A percentile compares a stretch with the other conserved stretches of the same genome.
Conservation (phyloP, 35 echinoderm and acorn worm species). For the Chiridota heheva region DNA sequence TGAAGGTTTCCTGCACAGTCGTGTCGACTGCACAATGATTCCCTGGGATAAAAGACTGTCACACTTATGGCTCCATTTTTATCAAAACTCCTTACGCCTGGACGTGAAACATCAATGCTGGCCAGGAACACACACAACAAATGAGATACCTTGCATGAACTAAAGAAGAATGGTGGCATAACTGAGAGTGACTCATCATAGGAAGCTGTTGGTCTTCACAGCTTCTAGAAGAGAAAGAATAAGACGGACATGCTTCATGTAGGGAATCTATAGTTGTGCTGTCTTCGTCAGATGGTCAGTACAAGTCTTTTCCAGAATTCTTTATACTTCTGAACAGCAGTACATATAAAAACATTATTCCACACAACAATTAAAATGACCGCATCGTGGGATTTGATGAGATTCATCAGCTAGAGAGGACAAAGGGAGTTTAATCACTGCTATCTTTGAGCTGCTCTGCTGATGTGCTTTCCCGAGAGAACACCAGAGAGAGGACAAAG, state of each 20-base stretch:
- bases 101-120: neutral
- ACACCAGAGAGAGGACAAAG: no score
- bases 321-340: neutral
- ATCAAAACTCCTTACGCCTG: neutral
- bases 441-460: no score
- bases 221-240: no score
- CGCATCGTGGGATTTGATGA: neutral
- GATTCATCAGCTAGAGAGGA: no score
- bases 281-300: no score
- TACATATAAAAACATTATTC: neutral
- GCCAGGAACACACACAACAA: neutral
- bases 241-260: no score
- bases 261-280: no score
- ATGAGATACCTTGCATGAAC: neutral
- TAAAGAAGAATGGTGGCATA: neutral
- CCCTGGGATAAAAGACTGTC: slow-evolving; percentile 1
- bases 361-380: neutral
- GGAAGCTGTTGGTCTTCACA: neutral
- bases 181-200: neutral
- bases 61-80: slow-evolving; percentile 24
- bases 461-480: no score
- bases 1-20: neutral
- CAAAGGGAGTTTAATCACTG: no score
- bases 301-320: no score
- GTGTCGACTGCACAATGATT: slow-evolving; percentile 1